These are phyloP conservation scores for Mus spicilegus DNA, from an alignment of 2,113 vertebrate species.

Conservation along the genomic window DNA sequence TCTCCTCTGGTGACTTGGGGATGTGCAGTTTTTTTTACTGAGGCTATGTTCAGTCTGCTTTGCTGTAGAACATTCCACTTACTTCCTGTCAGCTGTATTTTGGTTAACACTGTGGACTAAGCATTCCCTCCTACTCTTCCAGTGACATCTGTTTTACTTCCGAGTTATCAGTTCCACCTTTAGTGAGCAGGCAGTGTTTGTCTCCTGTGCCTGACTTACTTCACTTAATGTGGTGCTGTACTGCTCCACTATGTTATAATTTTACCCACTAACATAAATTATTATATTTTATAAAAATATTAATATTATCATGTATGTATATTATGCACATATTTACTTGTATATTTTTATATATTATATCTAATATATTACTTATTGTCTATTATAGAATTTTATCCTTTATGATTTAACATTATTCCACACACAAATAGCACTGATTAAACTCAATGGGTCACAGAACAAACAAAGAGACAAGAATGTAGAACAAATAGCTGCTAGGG, in stretches of 20 bases:
- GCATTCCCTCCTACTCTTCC: neutral
- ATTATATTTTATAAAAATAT: neutral
- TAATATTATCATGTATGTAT: neutral
- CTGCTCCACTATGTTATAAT: neutral
- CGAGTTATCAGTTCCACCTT: neutral
- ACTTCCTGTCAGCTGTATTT: neutral
- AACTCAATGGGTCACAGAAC: neutral
- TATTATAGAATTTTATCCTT: neutral
- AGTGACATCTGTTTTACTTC: neutral
- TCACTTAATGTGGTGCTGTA: no score
- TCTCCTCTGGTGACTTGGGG: neutral
- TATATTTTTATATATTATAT: neutral
- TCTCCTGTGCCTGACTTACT: neutral
- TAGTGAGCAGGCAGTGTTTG: neutral
- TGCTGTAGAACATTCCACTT: neutral
- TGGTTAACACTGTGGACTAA: neutral
- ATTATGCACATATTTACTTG: no score
- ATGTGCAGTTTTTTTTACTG: neutral
- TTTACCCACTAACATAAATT: neutral
- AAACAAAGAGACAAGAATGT: neutral
- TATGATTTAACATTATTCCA: neutral
- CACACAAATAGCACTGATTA: neutral
- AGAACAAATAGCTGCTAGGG: neutral
- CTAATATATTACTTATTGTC: neutral
- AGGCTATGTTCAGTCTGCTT: neutral